Evolutionary conservation across 2,888 invertebrate species (phyloP), one percentile per base, ranked within the genome.

Genomic region (Hesperia comma): DNA sequence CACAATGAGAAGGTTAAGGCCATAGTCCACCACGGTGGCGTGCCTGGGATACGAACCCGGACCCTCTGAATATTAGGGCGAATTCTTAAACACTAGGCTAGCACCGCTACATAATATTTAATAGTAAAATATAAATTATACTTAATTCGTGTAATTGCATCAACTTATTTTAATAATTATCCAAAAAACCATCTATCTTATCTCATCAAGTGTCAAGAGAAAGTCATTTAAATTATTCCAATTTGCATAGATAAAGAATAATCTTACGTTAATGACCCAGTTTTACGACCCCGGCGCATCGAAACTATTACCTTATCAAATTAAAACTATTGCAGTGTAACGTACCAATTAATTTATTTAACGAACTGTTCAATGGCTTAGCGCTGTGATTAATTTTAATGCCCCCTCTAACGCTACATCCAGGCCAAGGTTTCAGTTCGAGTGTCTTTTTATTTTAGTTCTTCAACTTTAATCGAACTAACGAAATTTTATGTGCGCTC

Each of bases 341-440:
- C 63, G 21, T 63, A 56, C 63, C 63, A 66, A 66, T 66, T 60
- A 66, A 66, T 60, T 66, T 66, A 60, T 58, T 58, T 66, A 66
- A 60, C 58, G 66, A 60, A 66, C 60, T 66, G 53, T 66, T 66
- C 54, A 55, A 66, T 55, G 61, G 37, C 55, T 61, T 66, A 66
- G 40, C 37, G 61, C 55, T 37, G 67, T 66, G 60, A 66, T 69
- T 69, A 70, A 70, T 68, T 66, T 72, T 70, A 71, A 70, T 70
- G 66, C 66, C 64, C 68, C 68, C 63, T 68, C 61, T 69, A 61
- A 68, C 69, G 70, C 62, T 64, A 56, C 64, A 68, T 68, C 60
- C 67, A 62, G 72, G 72, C 64, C 73, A 72, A 74, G 70, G 73
- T 66, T 66, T 60, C 37, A n/a, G n/a, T 19, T 17, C n/a, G 26